Evolutionary conservation across 2,888 invertebrate genomes (phyloP), one percentile per base, ranked within the genome.

Genomic region (Trachelus troglodyta): DNA sequence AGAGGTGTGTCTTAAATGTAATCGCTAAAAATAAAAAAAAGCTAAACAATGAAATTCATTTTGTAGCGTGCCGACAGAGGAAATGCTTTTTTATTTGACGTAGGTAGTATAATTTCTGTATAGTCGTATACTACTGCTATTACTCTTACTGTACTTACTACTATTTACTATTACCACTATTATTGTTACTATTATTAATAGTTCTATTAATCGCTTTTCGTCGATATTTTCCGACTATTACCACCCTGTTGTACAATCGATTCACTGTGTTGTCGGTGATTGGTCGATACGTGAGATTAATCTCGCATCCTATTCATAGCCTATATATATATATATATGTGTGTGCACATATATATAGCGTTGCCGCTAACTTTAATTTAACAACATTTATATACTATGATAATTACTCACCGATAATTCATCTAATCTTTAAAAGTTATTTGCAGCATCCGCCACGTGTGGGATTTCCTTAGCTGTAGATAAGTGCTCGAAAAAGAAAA

Each of bases 261-360:
- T 56, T 23, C 56, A 56, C 56, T 56, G 40, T 56, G 40, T 6
- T 56, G 56, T 56, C 23, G 9, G 23, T 56, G 56, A 56, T 56
- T 56, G 56, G 56, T 56, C 23, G 23, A 56, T 2, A 56, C 1
- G 23, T 9, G 23, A 56, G 56, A 56, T 23, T 56, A 56, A 56
- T 56, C 23, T 56, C 56, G 56, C 23, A 56, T 23, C 3, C 23
- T 56, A 56, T 23, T 56, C 23, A 23, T 23, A 56, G 23, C 1
- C 56, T 56, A 23, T 56, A 68, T 68, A 56, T 68, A 34, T 1
- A 33, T 75, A 2, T 15, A n/a, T 75, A 1, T 75, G 34, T 75
- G n/a, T n/a, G n/a, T n/a, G n/a, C n/a, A n/a, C n/a, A 75, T 75
- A 12, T 37, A 75, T 37, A 75, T 75, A 56, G 6, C 23, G 56